Conservation (phyloP, 2,888 invertebrate species). For the Anorthoa munda region DNA sequence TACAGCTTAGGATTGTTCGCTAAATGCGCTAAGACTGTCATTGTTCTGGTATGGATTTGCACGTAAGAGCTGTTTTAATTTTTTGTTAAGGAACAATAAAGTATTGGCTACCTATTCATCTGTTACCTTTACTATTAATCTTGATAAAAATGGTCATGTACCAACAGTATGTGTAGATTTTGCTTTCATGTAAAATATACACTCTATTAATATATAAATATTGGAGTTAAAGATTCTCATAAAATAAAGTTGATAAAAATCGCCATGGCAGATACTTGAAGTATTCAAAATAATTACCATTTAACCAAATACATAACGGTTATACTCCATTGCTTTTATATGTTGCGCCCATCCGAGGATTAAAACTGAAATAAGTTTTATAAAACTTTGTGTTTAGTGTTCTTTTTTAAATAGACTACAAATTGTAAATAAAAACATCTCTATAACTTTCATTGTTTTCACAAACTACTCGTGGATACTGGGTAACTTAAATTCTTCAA, state of each 20-base stretch:
- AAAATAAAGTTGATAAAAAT: slow-evolving; percentile 32
- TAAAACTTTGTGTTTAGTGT: slow-evolving; percentile 29
- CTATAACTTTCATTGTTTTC: not conserved
- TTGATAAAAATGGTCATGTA: too few species aligned
- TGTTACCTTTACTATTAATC: too few species aligned
- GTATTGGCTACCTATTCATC: too few species aligned
- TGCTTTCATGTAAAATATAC: not conserved
- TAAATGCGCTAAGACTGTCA: too few species aligned
- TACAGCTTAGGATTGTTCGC: too few species aligned
- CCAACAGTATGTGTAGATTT: too few species aligned
- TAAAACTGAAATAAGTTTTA: slow-evolving; percentile 56
- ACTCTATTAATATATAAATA: not conserved
- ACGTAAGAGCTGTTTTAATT: too few species aligned
- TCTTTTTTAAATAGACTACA: not conserved
- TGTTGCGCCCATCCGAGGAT: slow-evolving; percentile 42
- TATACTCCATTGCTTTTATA: slow-evolving; percentile 52
- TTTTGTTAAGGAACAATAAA: too few species aligned
- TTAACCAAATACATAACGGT: slow-evolving; percentile 51
- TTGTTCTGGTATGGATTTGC: too few species aligned
- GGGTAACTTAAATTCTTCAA: too few species aligned
- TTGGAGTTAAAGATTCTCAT: not conserved
- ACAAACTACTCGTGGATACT: not conserved
- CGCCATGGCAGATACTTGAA: slow-evolving; percentile 55
- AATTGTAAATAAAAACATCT: not conserved
- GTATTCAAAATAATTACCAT: slow-evolving; percentile 67